A percentile compares a stretch with the other conserved stretches of the same genome.
These are phyloP conservation scores for Guaruba guarouba DNA, from an alignment of 2,113 vertebrate genomes.

Conservation along the genomic window DNA sequence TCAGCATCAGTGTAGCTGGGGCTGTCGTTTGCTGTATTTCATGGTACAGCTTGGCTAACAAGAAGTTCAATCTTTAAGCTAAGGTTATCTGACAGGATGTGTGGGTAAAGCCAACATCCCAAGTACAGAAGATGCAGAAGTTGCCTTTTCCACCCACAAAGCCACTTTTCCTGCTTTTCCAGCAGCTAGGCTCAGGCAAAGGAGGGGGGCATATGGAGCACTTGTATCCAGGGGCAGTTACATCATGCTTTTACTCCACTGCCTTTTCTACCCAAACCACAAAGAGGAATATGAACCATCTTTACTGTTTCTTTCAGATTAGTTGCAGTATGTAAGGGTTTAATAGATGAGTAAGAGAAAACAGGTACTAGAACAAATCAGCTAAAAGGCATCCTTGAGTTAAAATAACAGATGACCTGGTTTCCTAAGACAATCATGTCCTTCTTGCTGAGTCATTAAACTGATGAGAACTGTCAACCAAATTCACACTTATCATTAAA, in stretches of 20 bases:
- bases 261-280: neutral
- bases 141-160: neutral
- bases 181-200: neutral
- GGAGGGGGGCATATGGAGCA: neutral
- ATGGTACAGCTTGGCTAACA: fast-evolving
- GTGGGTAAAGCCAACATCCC: neutral
- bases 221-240: neutral
- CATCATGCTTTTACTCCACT: fast-evolving
- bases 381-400: neutral
- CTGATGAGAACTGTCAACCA: neutral
- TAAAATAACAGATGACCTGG: fast-evolving
- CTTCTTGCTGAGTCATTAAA: neutral
- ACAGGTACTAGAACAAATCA: neutral
- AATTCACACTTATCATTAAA: neutral
- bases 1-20: neutral
- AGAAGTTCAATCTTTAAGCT: neutral
- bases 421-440: neutral
- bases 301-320: neutral
- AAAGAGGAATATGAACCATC: neutral
- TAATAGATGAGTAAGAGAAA: neutral
- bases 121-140: neutral
- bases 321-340: fast-evolving
- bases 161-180: neutral
- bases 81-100: neutral
- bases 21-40: neutral